Evolutionary conservation across 1,140 invertebrate genomes (phyloP).

Genomic region (Helicoverpa armigera): DNA sequence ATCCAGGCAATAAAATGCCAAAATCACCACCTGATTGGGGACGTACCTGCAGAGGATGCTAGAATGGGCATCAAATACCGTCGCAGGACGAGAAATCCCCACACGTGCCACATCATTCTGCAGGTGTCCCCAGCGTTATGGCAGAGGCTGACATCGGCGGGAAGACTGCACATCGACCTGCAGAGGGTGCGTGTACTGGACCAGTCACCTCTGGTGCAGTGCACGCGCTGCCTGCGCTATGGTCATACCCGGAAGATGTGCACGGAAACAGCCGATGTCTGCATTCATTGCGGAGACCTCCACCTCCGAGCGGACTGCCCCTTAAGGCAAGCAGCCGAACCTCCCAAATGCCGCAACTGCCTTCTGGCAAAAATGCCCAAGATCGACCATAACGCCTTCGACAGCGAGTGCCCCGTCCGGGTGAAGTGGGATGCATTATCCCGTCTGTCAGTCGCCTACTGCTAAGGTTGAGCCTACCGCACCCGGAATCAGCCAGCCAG

Average conservation of each 20-base stretch:
- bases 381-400: conserved; percentile 31
- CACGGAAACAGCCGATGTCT: not conserved
- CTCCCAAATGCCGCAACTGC: conserved; percentile 42
- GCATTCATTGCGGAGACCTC: conserved; percentile 39
- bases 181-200: not conserved
- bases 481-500: not conserved
- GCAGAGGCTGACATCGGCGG: conserved; percentile 1
- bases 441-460: conserved; percentile 14
- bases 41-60: not conserved
- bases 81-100: not conserved
- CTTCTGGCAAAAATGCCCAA: not conserved
- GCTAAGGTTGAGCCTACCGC: not conserved
- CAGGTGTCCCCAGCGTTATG: not conserved
- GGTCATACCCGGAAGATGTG: not conserved
- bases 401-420: conserved; percentile 20
- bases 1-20: not conserved
- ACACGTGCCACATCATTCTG: not conserved
- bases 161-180: not conserved
- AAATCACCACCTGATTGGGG: not conserved
- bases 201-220: conserved; percentile 28
- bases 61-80: not conserved
- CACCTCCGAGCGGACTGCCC: conserved; percentile 6
- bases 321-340: not conserved
- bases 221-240: conserved; percentile 11
- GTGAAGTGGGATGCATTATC: conserved; percentile 26